Base-by-base conservation (phyloP, 1,140 invertebrate species). In the Cotesia chilonis region DNA sequence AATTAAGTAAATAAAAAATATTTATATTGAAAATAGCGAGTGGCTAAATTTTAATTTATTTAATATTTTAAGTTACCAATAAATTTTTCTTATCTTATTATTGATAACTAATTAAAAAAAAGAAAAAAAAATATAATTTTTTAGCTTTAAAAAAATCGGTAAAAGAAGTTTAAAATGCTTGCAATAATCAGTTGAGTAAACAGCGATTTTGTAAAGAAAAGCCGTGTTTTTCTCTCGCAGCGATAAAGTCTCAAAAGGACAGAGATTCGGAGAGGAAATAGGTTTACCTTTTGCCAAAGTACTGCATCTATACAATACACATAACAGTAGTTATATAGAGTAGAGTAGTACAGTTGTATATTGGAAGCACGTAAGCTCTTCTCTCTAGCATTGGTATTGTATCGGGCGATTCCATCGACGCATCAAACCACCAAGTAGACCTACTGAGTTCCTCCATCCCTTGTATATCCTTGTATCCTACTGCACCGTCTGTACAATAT, bases 221-320 rank as follows among this genome's bases (percentile, higher is more conserved):
- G 17, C 41, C 41, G 9, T 35, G 47, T 20, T 28, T 69, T 59
- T 60, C 14, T 41, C 54, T 47, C 17, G 9, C n/a, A 37, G 14
- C 5, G 52, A 57, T 37, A 54, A 65, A 67, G 37, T 72, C 65
- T 72, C 47, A 66, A 72, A 72, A 72, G 54, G 64, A 67, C 64
- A 10, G 51, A 41, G 64, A 72, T 51, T 59, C 52, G 1, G 70
- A 47, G 41, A 67, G 64, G 70, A 67, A 72, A 72, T 72, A 60
- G 64, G 70, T 72, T 72, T 72, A 72, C 70, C 63, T 65, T 35
- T 17, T 54, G 52, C 65, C 57, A 37, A 9, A 55, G 41, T 17
- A 59, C 52, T 6, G 54, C 14, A 55, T 14, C 0, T 14, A n/a
- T 14, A 55, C 54, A 14, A 55, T n/a, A 14, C 5, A 59, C 17